Evolutionary conservation across 2,113 vertebrate genomes (phyloP), one percentile per base, ranked within the genome.

Genomic region (Ophiodon elongatus): DNA sequence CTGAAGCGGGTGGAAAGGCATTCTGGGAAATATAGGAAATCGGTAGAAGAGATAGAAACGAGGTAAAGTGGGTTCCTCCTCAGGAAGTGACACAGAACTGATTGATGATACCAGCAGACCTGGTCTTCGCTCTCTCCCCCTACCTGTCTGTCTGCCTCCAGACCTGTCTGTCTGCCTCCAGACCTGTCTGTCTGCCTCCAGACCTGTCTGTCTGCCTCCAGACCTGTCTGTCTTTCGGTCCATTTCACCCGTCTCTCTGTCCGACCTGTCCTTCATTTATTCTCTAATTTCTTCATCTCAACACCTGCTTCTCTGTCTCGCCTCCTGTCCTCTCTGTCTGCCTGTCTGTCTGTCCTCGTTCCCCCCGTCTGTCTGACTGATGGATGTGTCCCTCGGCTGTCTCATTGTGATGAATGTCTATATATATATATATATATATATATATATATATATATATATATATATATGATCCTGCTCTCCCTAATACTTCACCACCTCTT

Each of bases 371-470:
- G 37, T 8, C 7, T 37, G 37, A 37, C 7, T 89, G 87, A 92
- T 50, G 66, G 82, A 92, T 91, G 73, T 31, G 82, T 85, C 85
- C 77, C 89, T 86, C 81, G 70, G 80, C 82, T 82, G 88, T 87
- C 90, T 84, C 47, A 0, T 3, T 15, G 71, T 92, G 90, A 93
- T 88, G 80, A 87, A 93, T 88, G 79, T 60, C 43, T n/a, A n/a
- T n/a, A n/a, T n/a, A n/a, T n/a, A n/a, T n/a, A n/a, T n/a, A n/a
- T n/a, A n/a, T n/a, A n/a, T n/a, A n/a, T n/a, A n/a, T n/a, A n/a
- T n/a, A n/a, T n/a, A n/a, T n/a, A n/a, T n/a, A n/a, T n/a, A n/a
- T n/a, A n/a, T n/a, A n/a, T n/a, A n/a, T n/a, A n/a, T n/a, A n/a
- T n/a, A n/a, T n/a, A n/a, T n/a, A n/a, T n/a, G n/a, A 64, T 70